Base-by-base conservation (phyloP, 2,888 invertebrate genomes). In the Epinotia ramella region DNA sequence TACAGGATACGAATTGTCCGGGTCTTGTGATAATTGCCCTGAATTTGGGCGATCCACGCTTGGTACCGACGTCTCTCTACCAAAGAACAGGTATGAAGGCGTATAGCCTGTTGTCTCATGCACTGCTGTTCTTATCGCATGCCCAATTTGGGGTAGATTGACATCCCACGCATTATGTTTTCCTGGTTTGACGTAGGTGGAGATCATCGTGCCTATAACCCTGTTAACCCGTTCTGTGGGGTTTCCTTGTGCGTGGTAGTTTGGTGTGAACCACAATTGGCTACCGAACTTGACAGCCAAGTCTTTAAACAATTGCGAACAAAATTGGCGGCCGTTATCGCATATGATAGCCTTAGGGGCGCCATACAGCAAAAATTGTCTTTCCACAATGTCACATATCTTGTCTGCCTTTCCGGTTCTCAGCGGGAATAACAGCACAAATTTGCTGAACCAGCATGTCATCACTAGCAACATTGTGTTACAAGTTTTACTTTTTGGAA, bases 191-290 rank as follows among this genome's bases (percentile, higher is more conserved):
- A 77, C 75, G 57, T 77, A 85, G 0, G 82, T 78, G n/a, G 83
- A 63, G 7, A 86, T 80, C 71, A 81, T 82, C 3, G 82, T 82
- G 12, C 83, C 79, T 0, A 87, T 72, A 0, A 83, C 82, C 28
- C 82, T 70, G 73, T 87, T 87, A 0, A 82, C 80, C 0, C 84
- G 73, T 71, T 88, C 87, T 0, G 84, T 84, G 3, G 84, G 83
- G 73, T 88, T 87, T 1, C 78, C 77, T 78, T 88, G 87, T 0
- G 87, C 85, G 20, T 84, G 81, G 73, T 87, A 86, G 13, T 77
- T 65, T 5, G 80, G 79, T 0, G 80, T 80, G 12, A 72, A 78
- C 79, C 78, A 78, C 12, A 77, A 46, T 16, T 76, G 20, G 1
- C 40, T n/a, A 6, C 73, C 73, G n/a, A 76, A 78, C 0, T 71